phyloP scores from a whole-genome alignment of 2,113 vertebrate species.

The Plotosus lineatus region DNA sequence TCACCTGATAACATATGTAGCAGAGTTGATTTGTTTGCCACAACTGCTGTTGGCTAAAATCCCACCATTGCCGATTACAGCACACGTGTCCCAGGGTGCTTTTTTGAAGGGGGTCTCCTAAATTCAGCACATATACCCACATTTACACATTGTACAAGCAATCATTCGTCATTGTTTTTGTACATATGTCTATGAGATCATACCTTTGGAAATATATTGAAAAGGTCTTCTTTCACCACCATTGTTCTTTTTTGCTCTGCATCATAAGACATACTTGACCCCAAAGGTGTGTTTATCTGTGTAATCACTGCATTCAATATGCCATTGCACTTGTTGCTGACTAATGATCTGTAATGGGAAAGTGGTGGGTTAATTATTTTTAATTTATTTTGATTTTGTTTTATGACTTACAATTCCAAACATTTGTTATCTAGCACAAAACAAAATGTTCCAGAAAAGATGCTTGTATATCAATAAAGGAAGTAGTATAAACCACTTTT shows the following conservation, averaged over 20 bases:
- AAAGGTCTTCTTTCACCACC: slow-evolving; percentile 64
- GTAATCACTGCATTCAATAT: slow-evolving; percentile 67
- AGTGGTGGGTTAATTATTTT: neutral
- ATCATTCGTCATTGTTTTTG: neutral
- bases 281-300: slow-evolving; percentile 69
- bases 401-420: no score
- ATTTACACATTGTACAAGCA: slow-evolving; percentile 1
- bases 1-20: slow-evolving; percentile 70
- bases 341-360: slow-evolving; percentile 56
- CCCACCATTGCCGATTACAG: slow-evolving; percentile 82
- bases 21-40: slow-evolving; percentile 76
- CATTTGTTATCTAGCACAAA: no score
- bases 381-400: neutral
- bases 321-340: slow-evolving; percentile 63
- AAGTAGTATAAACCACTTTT: no score
- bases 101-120: slow-evolving; percentile 69
- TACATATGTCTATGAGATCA: neutral
- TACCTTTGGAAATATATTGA: slow-evolving; percentile 70
- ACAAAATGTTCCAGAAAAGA: no score
- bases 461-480: no score
- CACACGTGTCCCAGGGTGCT: slow-evolving; percentile 67
- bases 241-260: slow-evolving; percentile 64
- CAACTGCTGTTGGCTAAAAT: slow-evolving; percentile 80
- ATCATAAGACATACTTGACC: slow-evolving; percentile 68
- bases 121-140: slow-evolving; percentile 48